phyloP scores from a whole-genome alignment of 2,113 vertebrate species.

The Phylloscopus trochilus region DNA sequence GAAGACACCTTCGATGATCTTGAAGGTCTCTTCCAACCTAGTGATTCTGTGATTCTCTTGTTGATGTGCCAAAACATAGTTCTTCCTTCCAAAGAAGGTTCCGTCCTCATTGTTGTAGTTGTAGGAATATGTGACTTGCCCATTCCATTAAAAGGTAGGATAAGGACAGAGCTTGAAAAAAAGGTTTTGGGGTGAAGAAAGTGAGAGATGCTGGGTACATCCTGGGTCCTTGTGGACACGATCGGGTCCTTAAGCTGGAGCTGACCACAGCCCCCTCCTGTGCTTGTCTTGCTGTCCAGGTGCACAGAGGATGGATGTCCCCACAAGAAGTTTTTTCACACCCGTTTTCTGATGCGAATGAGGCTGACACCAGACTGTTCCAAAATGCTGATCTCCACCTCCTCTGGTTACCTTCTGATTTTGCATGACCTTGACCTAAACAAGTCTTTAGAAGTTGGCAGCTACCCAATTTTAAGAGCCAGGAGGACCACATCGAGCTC shows the following conservation, averaged over 20 bases:
- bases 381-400: conserved; percentile 98
- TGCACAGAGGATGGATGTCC: conserved; percentile 98
- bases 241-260: background rate
- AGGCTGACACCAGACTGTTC: conserved; percentile 97
- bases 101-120: background rate
- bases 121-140: background rate
- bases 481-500: conserved; percentile 88
- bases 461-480: conserved; percentile 92
- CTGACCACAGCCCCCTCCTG: background rate
- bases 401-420: conserved; percentile 96
- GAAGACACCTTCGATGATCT: background rate
- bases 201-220: background rate
- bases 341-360: conserved; percentile 98
- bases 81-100: background rate
- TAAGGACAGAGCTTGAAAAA: accelerated
- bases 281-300: conserved; percentile 63
- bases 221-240: background rate
- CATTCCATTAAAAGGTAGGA: background rate
- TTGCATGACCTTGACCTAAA: conserved; percentile 97
- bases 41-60: background rate
- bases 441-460: conserved; percentile 96
- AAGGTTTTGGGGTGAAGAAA: background rate
- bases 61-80: accelerated
- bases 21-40: background rate
- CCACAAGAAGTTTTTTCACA: conserved; percentile 99